Evolutionary conservation across 1,140 invertebrate species (phyloP), one percentile per base, ranked within the genome.

Genomic region (Lucilia sericata): DNA sequence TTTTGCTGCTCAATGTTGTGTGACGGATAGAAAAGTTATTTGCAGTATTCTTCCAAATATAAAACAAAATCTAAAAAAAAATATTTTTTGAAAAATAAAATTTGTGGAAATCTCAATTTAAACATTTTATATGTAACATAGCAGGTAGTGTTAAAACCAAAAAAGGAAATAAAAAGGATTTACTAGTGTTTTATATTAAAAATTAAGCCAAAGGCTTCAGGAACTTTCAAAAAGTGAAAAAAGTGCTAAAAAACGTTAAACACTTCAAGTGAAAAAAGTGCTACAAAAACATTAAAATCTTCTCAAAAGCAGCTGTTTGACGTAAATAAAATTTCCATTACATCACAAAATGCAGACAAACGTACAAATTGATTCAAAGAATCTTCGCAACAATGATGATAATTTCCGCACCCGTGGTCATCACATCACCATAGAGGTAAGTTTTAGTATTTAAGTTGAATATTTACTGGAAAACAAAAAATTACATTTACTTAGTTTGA

Each of bases 311-410:
- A 42, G 42, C 42, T 42, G 42, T 42, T 42, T 42, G 5, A 5
- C 0, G 5, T 42, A 7, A 42, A 42, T 42, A 55, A 12, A 55
- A 55, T 55, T 55, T 55, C 51, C 74, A 76, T 36, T n/a, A n/a
- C 49, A 0, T 81, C 13, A 8, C 88, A 92, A 86, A 65, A 94
- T 94, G 93, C 93, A 94, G 92, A 94, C 94, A 17, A 94, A 94
- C 87, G 94, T 94, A 84, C 93, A 94, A 89, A 94, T 94, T 80
- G 94, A 94, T 89, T 93, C 94, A 25, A 94, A 94, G 88, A 92
- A 91, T 85, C 91, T 94, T 65, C 92, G 93, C 55, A 91, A 91
- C 85, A 93, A 91, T 49, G 93, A 93, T 65, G 89, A 90, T 80
- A 90, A 90, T 85, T 86, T 92, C 91, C 86, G 92, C 88, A 84